Evolutionary conservation across 1,140 invertebrate genomes (phyloP).

Genomic region (Megalopta genalis): DNA sequence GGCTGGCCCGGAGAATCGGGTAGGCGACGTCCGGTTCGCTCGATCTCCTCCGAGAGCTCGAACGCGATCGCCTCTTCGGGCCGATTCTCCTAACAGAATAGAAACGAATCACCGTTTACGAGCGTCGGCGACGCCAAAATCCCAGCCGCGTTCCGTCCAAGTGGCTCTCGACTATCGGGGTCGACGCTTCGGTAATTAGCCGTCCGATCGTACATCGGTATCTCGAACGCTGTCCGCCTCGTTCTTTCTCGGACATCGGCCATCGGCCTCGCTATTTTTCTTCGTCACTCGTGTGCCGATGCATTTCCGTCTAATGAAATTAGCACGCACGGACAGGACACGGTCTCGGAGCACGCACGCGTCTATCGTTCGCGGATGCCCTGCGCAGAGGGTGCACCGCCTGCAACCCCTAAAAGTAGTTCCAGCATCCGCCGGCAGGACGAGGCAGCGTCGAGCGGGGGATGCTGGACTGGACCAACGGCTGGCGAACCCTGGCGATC

Average conservation of each 20-base stretch:
- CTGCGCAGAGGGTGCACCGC: constrained; percentile 55
- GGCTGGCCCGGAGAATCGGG: too few species aligned
- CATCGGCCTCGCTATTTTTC: background rate
- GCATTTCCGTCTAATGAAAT: constrained; percentile 38
- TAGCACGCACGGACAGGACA: constrained; percentile 26
- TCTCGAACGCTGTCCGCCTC: background rate
- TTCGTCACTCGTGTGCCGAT: background rate
- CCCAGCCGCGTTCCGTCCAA: constrained; percentile 70
- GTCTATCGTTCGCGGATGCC: constrained; percentile 60
- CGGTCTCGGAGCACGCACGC: constrained; percentile 47
- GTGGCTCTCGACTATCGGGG: background rate
- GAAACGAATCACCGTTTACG: constrained; percentile 24
- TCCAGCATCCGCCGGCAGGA: constrained; percentile 53
- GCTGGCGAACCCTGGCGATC: constrained; percentile 71
- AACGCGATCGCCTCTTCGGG: too few species aligned
- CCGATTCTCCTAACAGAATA: background rate
- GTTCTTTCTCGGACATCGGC: background rate
- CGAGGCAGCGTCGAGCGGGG: constrained; percentile 38
- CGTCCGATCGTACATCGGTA: background rate
- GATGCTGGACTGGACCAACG: constrained; percentile 74
- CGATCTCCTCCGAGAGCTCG: too few species aligned
- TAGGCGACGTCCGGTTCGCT: too few species aligned
- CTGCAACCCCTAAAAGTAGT: constrained; percentile 63
- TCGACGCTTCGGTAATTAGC: background rate
- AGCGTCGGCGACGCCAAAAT: constrained; percentile 24